These are phyloP conservation scores for Apantesis nais DNA, from an alignment of 2,888 invertebrate species.

Conservation along the genomic window DNA sequence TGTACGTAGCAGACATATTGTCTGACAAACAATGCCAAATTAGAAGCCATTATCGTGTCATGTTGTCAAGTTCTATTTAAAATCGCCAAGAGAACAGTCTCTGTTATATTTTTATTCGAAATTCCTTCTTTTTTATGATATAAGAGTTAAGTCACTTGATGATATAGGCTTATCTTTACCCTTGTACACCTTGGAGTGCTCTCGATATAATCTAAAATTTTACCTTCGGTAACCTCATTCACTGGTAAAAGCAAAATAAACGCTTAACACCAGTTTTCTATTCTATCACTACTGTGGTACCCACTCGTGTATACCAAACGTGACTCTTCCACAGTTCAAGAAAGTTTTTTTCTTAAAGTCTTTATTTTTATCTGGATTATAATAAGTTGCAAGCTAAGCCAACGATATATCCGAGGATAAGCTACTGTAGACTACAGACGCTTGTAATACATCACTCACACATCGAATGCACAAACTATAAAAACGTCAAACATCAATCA, in stretches of 20 bases:
- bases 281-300: too few species aligned
- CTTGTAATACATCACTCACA: not conserved
- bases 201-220: too few species aligned
- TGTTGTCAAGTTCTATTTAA: slow-evolving; percentile 11
- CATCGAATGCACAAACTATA: not conserved
- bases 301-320: too few species aligned
- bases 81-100: not conserved
- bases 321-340: too few species aligned
- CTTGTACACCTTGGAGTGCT: too few species aligned
- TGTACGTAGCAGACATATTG: slow-evolving; percentile 38
- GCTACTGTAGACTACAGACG: not conserved
- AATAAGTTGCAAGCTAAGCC: not conserved
- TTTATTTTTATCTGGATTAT: not conserved
- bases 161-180: too few species aligned
- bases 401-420: not conserved
- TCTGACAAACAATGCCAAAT: slow-evolving; percentile 40
- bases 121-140: slow-evolving; percentile 6
- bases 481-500: not conserved
- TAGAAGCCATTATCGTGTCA: slow-evolving; percentile 41
- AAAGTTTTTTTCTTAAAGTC: not conserved
- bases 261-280: too few species aligned
- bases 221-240: too few species aligned
- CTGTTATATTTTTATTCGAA: not conserved
- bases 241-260: too few species aligned
- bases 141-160: too few species aligned